Evolutionary conservation across 2,888 invertebrate genomes (phyloP), one percentile per base, ranked within the genome.

Genomic region (Cremastobaeus sp.): DNA sequence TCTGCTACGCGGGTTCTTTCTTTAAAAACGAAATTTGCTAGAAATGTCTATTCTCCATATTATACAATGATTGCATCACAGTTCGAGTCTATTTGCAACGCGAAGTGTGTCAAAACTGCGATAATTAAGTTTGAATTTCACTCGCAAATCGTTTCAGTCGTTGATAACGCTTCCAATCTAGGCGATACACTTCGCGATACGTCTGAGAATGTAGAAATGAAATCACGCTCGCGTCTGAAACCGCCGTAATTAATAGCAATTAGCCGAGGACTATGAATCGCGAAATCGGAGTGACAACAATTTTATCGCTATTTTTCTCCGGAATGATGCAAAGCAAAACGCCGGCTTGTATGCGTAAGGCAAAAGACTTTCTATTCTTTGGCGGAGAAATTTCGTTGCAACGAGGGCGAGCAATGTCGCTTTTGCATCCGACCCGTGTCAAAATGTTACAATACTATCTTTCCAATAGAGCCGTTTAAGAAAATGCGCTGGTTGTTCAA

Each of bases 351-450:
- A 5, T 5, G 52, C 41, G 35, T 39, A 14, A 41, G 18, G 59
- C 45, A 59, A 35, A 50, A 55, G 48, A 69, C 69, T 69, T 69
- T 69, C 69, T 69, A 69, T 54, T 54, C 60, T 60, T 50, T 60
- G 52, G 43, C 52, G 52, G 60, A 60, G 69, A 69, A 69, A 69
- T 69, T 54, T 57, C 57, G 35, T 66, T 57, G 34, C 47, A 50
- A 66, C 11, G 59, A 52, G 34, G 25, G 45, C 25, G 28, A 54
- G 59, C 21, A 52, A 50, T 52, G 48, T 12, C 25, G 17, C 59
- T 59, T 59, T 68, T 68, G 50, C 34, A 39, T 25, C 5, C 41
- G 6, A 50, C 57, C 28, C 21, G 48, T 66, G 45, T 59, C 59
- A 59, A 34, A 52, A 59, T 57, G 25, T 57, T 41, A 41, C 55